Conservation (phyloP, 2,888 invertebrate species). For the Lacanobia wlatinum region DNA sequence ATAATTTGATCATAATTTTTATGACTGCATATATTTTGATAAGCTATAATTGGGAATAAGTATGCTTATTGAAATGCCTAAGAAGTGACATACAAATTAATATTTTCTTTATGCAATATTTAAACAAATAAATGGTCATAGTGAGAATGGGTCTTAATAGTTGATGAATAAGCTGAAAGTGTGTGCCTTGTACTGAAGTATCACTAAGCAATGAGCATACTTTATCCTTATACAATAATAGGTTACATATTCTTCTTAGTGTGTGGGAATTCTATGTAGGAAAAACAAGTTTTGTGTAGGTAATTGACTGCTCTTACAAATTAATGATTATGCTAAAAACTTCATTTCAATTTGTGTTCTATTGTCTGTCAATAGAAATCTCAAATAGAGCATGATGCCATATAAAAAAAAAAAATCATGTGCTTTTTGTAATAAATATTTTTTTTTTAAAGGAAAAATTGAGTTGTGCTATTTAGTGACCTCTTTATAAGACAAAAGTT, state of each 20-base stretch:
- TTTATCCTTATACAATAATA: constrained; percentile 31
- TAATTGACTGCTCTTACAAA: neutral
- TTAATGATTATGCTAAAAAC: neutral
- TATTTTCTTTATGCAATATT: neutral
- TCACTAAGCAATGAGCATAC: neutral
- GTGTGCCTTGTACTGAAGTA: neutral
- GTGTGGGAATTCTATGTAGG: constrained; percentile 10
- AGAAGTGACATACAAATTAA: neutral
- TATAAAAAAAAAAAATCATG: too few relatives aligned
- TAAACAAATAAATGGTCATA: neutral
- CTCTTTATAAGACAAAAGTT: neutral
- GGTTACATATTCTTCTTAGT: neutral
- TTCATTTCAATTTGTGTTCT: neutral
- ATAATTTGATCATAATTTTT: constrained; percentile 28
- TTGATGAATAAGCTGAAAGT: constrained; percentile 21
- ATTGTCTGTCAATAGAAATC: too few relatives aligned
- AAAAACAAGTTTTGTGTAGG: neutral
- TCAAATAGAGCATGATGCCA: too few relatives aligned
- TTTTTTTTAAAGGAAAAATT: too few relatives aligned
- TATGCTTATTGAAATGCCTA: constrained; percentile 3
- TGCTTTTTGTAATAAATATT: too few relatives aligned
- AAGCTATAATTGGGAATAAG: constrained; percentile 6
- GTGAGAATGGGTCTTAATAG: neutral
- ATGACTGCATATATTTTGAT: constrained; percentile 21
- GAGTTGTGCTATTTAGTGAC: neutral